Base-by-base conservation (phyloP, 2,888 invertebrate genomes). In the Helobdella robusta region DNA sequence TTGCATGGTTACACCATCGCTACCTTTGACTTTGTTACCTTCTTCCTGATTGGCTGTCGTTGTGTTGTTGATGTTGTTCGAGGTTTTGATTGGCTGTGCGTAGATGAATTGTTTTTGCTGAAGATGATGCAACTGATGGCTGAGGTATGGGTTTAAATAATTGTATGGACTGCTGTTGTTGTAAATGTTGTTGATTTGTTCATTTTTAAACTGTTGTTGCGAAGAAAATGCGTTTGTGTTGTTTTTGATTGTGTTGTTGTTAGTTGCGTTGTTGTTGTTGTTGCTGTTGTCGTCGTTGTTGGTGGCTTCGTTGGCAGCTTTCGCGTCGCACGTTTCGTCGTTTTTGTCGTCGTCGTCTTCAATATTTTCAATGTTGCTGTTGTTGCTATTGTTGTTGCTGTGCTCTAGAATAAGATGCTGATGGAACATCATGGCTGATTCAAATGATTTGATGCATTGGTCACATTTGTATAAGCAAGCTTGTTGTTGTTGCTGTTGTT, bases 1-100 rank as follows among this genome's bases (percentile, higher is more conserved):
- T 83, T 93, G 93, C 91, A 93, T 92, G 72, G 89, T 86, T 76
- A 88, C 87, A 65, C 75, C 74, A 11, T 77, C 77, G 25, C 75
- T 73, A 54, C 73, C 68, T 25, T 64, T n/a, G n/a, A n/a, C n/a
- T n/a, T n/a, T 56, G 56, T 56, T 56, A 30, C 32, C 32, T 32
- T 56, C 28, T 20, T 48, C 48, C 28, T 56, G 56, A 25, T 8
- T 15, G 28, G 30, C 56, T 35, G 35, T 32, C 34, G 20, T 46
- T 36, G 30, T 35, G 8, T 11, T 28, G 15, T 23, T 25, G 32
- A 4, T 23, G 15, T 32, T 18, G 30, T 28, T 11, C 20, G 56
- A 56, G 18, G 56, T 30, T n/a, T 56, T 56, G 30, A 58, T 50
- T 2, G 69, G 68, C 66, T 62, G 62, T 28, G 69, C 67, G 58